Evolutionary conservation across 2,797 vertebrate species (phyloP).

Genomic region (Emys orbicularis): DNA sequence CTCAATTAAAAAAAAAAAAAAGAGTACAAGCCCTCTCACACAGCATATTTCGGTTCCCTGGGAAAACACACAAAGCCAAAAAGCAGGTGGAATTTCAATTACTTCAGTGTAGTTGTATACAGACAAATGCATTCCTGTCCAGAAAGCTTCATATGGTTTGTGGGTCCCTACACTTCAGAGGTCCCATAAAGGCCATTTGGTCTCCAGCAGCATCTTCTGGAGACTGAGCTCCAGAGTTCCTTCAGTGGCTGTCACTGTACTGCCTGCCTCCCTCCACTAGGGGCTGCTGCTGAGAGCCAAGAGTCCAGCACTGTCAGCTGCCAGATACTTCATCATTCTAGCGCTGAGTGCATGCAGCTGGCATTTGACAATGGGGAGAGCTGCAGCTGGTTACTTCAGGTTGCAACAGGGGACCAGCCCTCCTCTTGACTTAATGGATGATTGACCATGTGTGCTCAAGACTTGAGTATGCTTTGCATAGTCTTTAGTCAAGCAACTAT

Average conservation of each 20-base stretch:
- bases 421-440: not conserved
- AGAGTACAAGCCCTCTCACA: conserved; percentile 35
- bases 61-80: conserved; percentile 67
- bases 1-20: conserved; percentile 59
- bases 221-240: not conserved
- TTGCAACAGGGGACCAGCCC: not conserved
- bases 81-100: not conserved
- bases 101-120: not conserved
- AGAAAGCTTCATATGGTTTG: not conserved
- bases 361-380: not conserved
- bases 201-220: not conserved
- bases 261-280: not conserved
- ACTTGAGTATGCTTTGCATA: not conserved
- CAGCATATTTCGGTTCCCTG: conserved; percentile 57
- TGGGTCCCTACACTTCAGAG: not conserved
- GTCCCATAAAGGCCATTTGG: not conserved
- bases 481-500: not conserved
- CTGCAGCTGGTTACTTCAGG: not conserved
- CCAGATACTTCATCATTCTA: not conserved
- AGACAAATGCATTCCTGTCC: not conserved
- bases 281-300: not conserved
- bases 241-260: not conserved
- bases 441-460: not conserved
- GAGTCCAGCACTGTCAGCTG: not conserved
- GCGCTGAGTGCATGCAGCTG: not conserved